A percentile compares a stretch with the other conserved stretches of the same genome.
Evolutionary conservation across 2,797 vertebrate genomes (phyloP).

Genomic region (Cynodonichthys magdalenae): DNA sequence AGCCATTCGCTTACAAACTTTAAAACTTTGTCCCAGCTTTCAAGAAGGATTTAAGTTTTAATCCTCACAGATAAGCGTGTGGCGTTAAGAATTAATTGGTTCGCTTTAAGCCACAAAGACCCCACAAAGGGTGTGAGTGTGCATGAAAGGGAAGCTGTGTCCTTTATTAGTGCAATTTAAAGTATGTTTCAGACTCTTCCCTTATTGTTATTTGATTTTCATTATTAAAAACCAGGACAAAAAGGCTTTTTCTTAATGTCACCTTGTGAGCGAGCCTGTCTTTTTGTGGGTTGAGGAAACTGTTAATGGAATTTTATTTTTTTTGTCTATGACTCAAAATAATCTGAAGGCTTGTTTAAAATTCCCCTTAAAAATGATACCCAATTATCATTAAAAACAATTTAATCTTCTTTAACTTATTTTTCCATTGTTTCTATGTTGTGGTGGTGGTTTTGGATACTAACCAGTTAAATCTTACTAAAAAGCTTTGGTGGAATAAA

Average conservation of each 20-base stretch:
- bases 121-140: background rate
- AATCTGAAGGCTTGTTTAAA: background rate
- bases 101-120: slow-evolving; percentile 2
- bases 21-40: slow-evolving; percentile 45
- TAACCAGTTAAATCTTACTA: too few species aligned
- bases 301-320: background rate
- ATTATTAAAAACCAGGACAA: background rate
- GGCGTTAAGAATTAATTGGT: slow-evolving; percentile 27
- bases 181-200: background rate
- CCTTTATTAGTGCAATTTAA: slow-evolving; percentile 3
- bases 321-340: slow-evolving; percentile 5
- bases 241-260: background rate
- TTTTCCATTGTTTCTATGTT: background rate
- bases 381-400: background rate
- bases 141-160: slow-evolving; percentile 7
- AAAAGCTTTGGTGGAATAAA: too few species aligned
- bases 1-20: slow-evolving; percentile 14
- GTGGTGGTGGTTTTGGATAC: background rate
- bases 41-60: slow-evolving; percentile 20
- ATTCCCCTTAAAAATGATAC: too few species aligned
- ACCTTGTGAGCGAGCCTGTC: background rate
- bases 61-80: slow-evolving; percentile 6
- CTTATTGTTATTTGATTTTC: background rate
- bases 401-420: background rate
- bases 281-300: slow-evolving; percentile 19